Conservation (phyloP, 2,888 invertebrate species). For the Cerceris rybyensis region DNA sequence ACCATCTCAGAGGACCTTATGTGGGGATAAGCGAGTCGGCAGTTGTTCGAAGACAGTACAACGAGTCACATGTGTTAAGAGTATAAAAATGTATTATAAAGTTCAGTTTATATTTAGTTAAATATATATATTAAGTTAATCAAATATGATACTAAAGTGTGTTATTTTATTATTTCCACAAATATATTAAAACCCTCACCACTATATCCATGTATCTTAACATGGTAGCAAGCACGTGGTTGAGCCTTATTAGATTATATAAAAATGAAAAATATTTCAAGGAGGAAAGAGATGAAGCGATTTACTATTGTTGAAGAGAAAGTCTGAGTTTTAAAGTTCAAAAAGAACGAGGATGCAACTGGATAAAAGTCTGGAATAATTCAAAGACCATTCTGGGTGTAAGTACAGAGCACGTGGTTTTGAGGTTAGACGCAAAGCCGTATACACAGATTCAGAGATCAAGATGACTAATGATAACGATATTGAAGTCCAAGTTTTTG, state of each 20-base stretch:
- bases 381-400: not conserved
- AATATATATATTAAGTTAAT: too few species aligned
- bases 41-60: too few species aligned
- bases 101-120: too few species aligned
- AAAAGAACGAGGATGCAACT: not conserved
- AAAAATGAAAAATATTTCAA: constrained; percentile 1
- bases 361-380: not conserved
- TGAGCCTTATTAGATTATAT: not conserved
- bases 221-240: constrained; percentile 42
- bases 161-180: too few species aligned
- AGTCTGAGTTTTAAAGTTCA: not conserved
- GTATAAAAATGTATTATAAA: too few species aligned
- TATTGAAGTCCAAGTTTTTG: constrained; percentile 49
- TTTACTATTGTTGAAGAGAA: too few species aligned
- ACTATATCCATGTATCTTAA: too few species aligned
- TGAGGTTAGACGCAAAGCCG: not conserved
- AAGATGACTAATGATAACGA: constrained; percentile 30
- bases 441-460: not conserved
- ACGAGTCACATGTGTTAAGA: too few species aligned
- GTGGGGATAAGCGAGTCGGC: too few species aligned
- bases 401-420: constrained; percentile 1
- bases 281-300: not conserved
- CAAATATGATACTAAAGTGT: too few species aligned
- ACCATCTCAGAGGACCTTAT: too few species aligned
- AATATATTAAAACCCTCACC: too few species aligned